Base-by-base conservation (phyloP, 2,113 vertebrate species). In the Spea multiplicata region DNA sequence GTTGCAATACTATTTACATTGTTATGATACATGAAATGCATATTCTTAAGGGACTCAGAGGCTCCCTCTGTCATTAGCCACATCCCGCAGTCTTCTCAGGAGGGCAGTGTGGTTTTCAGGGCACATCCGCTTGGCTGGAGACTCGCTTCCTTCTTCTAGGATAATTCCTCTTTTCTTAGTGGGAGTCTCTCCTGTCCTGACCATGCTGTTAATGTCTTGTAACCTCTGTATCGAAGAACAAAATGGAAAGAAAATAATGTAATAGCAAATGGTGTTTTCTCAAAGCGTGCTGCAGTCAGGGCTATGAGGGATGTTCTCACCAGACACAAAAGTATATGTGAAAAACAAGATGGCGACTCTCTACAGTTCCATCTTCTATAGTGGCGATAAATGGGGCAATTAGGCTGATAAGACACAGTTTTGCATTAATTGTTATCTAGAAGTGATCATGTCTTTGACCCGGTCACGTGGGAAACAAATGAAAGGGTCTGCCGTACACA, bases 161-260 rank as follows among this genome's bases (percentile, higher is more conserved):
- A 92, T 83, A 77, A 97, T 93, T 77, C 93, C 90, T 76, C 96
- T 93, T 89, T 98, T 98, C 91, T 96, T 96, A 0, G 91, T 93
- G 0, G 96, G 96, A 0, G 95, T 96, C 83, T 98, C 96, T 62
- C 96, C 96, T 3, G 95, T 97, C 81, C 91, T 90, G 73, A 98
- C 93, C 96, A 98, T 97, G 75, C 93, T 94, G 91, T 98, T 98
- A 71, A 98, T 98, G 84, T 98, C 96, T 80, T 91, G 93, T 80
- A 98, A 90, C 73, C 91, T 94, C 96, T 98, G 86, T 0, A 55
- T 75, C 5, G 50, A 66, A 61, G 10, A 65, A 49, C 0, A 73
- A 6, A 16, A 44, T 13, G 14, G 2, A 59, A 9, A 59, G 8
- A 59, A 59, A 9, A 59, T 2, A 59, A 7, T 52, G 49, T 52